phyloP scores from a whole-genome alignment of 2,113 vertebrate genomes.

The Grallaria varia region DNA sequence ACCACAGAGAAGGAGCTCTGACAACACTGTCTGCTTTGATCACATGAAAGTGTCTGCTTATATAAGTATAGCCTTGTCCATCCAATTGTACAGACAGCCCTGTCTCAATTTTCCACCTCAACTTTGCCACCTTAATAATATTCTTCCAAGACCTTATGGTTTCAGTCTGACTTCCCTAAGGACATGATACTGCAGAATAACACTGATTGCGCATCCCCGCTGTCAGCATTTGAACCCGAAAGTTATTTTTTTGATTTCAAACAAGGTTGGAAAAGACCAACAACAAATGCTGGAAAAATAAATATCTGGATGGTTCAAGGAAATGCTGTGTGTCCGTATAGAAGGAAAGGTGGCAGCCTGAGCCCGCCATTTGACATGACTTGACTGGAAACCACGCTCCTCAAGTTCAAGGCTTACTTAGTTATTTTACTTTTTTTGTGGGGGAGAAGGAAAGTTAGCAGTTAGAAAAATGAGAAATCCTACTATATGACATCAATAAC shows the following conservation, averaged over 20 bases:
- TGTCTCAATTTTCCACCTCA: background rate
- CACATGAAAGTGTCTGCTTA: background rate
- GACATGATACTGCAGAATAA: background rate
- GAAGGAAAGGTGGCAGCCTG: background rate
- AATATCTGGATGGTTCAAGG: background rate
- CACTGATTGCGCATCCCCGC: background rate
- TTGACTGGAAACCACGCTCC: background rate
- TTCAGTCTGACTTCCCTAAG: background rate
- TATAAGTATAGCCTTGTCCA: background rate
- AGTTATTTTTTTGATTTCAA: background rate
- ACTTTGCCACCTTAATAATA: background rate
- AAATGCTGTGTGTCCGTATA: background rate
- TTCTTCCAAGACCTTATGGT: background rate
- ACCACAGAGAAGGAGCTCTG: background rate
- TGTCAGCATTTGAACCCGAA: background rate
- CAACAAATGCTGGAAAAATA: background rate
- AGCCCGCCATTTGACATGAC: background rate
- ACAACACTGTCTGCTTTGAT: background rate
- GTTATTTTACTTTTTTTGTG: background rate
- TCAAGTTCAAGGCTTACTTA: background rate
- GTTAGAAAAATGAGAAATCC: background rate
- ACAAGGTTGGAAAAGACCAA: background rate
- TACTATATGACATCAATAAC: background rate
- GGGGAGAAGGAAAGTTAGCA: background rate
- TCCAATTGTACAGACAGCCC: background rate